Evolutionary conservation across 2,113 vertebrate species (phyloP).

Genomic region (Sardina pilchardus): DNA sequence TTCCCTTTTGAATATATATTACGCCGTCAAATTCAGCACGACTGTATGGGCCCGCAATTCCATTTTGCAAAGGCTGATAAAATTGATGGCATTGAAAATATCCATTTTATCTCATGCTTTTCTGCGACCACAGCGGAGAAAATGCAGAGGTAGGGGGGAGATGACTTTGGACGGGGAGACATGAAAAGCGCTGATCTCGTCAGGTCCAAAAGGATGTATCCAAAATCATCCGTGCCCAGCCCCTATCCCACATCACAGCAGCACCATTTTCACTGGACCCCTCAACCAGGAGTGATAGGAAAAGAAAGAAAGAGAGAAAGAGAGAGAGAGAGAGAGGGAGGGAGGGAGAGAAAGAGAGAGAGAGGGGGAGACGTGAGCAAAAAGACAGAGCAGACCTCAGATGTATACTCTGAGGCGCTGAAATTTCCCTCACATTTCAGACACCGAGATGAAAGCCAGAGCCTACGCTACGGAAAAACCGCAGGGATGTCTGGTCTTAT

Average conservation of each 20-base stretch:
- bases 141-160: background rate
- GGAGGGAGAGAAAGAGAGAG: background rate
- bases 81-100: background rate
- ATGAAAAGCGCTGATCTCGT: constrained; percentile 27
- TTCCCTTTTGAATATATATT: constrained; percentile 32
- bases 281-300: background rate
- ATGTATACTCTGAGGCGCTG: background rate
- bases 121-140: constrained; percentile 27
- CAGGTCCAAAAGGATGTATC: constrained; percentile 23
- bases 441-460: constrained; percentile 28
- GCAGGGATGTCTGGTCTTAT: constrained; percentile 25
- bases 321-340: constrained; percentile 1
- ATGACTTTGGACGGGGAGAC: constrained; percentile 11
- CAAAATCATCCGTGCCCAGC: constrained; percentile 15
- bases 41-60: constrained; percentile 1
- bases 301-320: background rate
- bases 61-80: constrained; percentile 26
- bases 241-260: constrained; percentile 31
- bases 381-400: background rate
- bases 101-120: constrained; percentile 33
- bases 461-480: background rate
- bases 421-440: constrained; percentile 22
- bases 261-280: constrained; percentile 13
- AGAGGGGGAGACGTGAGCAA: constrained; percentile 4
- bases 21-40: constrained; percentile 31